Conservation (phyloP, 1,140 invertebrate species). For the Lepidostoma basale region DNA sequence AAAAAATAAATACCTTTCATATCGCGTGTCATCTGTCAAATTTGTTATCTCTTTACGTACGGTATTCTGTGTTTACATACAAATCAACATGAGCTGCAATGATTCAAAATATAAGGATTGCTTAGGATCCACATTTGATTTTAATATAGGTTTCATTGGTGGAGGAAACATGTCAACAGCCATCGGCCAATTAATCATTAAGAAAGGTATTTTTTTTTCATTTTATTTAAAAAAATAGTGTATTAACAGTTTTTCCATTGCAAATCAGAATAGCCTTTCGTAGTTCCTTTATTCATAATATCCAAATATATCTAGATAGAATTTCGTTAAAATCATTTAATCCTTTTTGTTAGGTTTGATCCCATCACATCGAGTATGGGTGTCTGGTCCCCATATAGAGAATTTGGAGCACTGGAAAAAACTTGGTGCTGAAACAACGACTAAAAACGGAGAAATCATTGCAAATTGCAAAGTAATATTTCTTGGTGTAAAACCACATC, state of each 20-base stretch:
- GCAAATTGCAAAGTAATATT: slow-evolving; percentile 78
- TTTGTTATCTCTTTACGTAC: too few species aligned
- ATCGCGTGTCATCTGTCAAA: too few species aligned
- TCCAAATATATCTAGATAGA: too few species aligned
- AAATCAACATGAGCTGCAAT: too few species aligned
- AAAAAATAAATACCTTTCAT: too few species aligned
- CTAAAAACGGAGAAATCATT: slow-evolving; percentile 67
- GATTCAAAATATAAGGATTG: too few species aligned
- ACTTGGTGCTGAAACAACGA: slow-evolving; percentile 65
- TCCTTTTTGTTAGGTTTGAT: slow-evolving; percentile 59
- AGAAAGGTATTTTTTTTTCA: slow-evolving; percentile 58
- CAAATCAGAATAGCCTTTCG: too few species aligned
- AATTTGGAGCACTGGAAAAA: slow-evolving; percentile 70
- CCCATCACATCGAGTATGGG: slow-evolving; percentile 66
- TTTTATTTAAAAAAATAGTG: slow-evolving; percentile 38
- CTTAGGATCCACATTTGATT: too few species aligned
- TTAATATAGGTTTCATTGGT: slow-evolving; percentile 85
- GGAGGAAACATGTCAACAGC: slow-evolving; percentile 94
- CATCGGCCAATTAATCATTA: slow-evolving; percentile 79
- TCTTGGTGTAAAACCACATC: slow-evolving; percentile 84
- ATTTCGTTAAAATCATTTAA: too few species aligned
- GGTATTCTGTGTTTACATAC: too few species aligned
- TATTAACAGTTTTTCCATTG: too few species aligned
- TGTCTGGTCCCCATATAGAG: slow-evolving; percentile 70
- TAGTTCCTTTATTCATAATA: too few species aligned